phyloP scores from a whole-genome alignment of 2,113 vertebrate species.

The Lophochroa leadbeateri region DNA sequence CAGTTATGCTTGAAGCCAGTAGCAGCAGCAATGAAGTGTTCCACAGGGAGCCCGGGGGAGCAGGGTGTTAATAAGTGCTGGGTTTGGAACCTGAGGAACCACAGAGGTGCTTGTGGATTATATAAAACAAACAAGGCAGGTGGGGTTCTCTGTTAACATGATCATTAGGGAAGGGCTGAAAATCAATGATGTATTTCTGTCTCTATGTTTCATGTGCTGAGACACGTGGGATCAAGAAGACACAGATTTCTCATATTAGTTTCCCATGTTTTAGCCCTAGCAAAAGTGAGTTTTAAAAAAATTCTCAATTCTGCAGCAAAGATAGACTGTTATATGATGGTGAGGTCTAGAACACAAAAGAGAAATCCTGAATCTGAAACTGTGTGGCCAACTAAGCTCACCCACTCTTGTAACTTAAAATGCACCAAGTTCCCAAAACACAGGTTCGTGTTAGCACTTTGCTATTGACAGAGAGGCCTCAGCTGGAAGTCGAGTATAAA shows the following conservation, averaged over 20 bases:
- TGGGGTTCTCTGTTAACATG: constrained; percentile 4
- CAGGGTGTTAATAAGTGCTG: constrained; percentile 42
- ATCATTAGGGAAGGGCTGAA: constrained; percentile 32
- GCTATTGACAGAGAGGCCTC: background rate
- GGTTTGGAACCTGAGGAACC: constrained; percentile 28
- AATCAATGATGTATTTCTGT: constrained; percentile 16
- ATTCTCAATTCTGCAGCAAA: background rate
- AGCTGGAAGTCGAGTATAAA: background rate
- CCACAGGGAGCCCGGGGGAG: background rate
- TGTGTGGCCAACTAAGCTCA: background rate
- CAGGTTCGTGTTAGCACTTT: background rate
- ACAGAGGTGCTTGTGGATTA: background rate
- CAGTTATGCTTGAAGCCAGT: background rate
- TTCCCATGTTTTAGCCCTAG: background rate
- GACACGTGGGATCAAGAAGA: background rate
- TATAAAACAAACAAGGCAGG: background rate
- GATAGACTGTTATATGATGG: background rate
- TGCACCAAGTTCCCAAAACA: background rate
- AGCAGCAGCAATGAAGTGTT: background rate
- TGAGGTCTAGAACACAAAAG: background rate
- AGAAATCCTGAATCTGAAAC: background rate
- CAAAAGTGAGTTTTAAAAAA: background rate
- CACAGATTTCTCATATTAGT: background rate
- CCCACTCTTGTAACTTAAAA: background rate
- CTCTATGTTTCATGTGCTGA: background rate